Base-by-base conservation (phyloP, 2,113 vertebrate genomes). In the Pteruthius melanotis region DNA sequence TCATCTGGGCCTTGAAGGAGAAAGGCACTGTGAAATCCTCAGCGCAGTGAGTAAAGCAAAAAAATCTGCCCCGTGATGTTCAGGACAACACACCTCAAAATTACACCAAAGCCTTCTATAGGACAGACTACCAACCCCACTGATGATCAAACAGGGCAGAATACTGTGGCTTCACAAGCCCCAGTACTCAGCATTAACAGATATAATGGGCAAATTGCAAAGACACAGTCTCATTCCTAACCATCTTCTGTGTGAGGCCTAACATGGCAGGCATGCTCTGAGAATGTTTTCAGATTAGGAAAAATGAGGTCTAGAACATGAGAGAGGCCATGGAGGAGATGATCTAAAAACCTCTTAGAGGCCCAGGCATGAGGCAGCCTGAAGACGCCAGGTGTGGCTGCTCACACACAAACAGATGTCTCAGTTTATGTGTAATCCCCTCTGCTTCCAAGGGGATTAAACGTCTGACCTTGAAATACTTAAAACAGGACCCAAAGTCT, bases 351-450 rank as follows among this genome's bases (percentile, higher is more conserved):
- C 1, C 28, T 45, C 40, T 28, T 0, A 3, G 90, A 76, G 88
- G 63, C 22, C 26, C 2, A 11, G 78, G 66, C 82, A 47, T n/a
- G 75, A 93, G 35, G 71, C 88, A 96, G 83, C 54, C 63, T 63
- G 76, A 63, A 92, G 86, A 74, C 0, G 0, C 90, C 88, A 92
- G 96, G 90, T 96, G 95, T 94, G 95, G 70, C 75, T 93, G 78
- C 90, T 95, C 63, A 71, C 82, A 72, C 78, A 91, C 39, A 64
- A 74, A 81, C 92, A 96, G 75, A 96, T 95, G 90, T 93, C 88
- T 90, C 40, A 0, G 0, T 9, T 93, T 42, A 14, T 53, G 72
- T 61, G 68, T 87, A 91, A 94, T 91, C 87, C 77, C 76, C 42
- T 93, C 92, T 69, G 75, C 75, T 95, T 93, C 79, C 88, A 90